phyloP scores from a whole-genome alignment of 2,113 vertebrate species.

The Oxyruncus cristatus region DNA sequence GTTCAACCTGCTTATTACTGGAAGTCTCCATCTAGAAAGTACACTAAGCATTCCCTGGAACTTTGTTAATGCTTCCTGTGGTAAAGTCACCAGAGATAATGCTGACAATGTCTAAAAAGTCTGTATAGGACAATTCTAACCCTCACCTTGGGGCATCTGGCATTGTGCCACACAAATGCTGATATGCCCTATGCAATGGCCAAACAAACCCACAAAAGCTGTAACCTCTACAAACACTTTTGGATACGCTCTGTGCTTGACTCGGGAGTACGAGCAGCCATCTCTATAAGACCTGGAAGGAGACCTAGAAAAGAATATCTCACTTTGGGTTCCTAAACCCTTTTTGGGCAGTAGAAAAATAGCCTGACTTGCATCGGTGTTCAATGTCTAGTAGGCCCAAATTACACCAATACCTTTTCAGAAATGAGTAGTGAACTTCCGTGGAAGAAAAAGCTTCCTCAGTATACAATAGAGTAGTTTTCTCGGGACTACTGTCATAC shows the following conservation, averaged over 20 bases:
- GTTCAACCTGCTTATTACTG: not conserved
- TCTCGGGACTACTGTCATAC: not conserved
- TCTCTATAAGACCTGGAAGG: not conserved
- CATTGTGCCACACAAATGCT: not conserved
- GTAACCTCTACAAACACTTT: not conserved
- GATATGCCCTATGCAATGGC: not conserved
- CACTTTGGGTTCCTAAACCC: not conserved
- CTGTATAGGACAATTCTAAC: not conserved
- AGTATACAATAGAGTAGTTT: not conserved
- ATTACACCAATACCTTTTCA: not conserved
- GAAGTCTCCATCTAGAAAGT: not conserved
- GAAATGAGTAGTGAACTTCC: not conserved
- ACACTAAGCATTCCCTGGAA: not conserved
- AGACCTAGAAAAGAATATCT: not conserved
- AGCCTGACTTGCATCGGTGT: not conserved
- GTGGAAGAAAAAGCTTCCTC: not conserved
- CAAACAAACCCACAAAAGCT: not conserved
- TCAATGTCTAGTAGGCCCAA: not conserved
- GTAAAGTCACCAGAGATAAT: not conserved
- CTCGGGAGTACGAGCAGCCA: not conserved
- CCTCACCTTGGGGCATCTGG: not conserved
- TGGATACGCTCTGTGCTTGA: not conserved
- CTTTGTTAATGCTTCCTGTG: not conserved
- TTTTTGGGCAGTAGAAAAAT: not conserved
- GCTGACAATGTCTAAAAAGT: not conserved